Evolutionary conservation across 2,888 invertebrate species (phyloP).

Genomic region (Lasioglossum malachurum): DNA sequence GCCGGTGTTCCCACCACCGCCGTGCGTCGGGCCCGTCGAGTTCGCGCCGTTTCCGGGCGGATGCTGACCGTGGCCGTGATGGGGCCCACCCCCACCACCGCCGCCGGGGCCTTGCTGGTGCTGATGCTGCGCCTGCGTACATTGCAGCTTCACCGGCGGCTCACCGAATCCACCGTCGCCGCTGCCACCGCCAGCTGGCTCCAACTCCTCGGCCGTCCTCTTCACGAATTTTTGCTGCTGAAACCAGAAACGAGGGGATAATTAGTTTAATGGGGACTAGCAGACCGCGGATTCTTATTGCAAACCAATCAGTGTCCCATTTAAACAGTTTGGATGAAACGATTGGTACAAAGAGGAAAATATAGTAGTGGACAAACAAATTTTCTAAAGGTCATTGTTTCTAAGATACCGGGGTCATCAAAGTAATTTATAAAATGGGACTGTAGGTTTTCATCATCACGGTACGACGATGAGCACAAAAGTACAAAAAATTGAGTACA

Average conservation of each 20-base stretch:
- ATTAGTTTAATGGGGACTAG: not conserved
- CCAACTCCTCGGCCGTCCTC: slow-evolving; percentile 90
- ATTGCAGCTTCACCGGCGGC: slow-evolving; percentile 91
- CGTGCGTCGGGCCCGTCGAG: slow-evolving; percentile 63
- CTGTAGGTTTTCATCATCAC: too few relatives aligned
- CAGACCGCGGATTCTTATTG: too few relatives aligned
- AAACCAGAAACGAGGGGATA: slow-evolving; percentile 67
- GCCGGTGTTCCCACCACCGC: slow-evolving; percentile 72
- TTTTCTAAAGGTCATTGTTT: too few relatives aligned
- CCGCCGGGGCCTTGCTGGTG: slow-evolving; percentile 81
- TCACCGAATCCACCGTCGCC: slow-evolving; percentile 87
- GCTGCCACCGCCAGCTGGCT: slow-evolving; percentile 84
- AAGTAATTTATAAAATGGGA: too few relatives aligned
- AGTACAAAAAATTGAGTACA: too few relatives aligned
- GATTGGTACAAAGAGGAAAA: too few relatives aligned
- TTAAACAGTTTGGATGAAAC: too few relatives aligned
- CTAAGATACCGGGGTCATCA: too few relatives aligned
- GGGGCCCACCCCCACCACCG: slow-evolving; percentile 74
- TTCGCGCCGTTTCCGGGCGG: slow-evolving; percentile 78
- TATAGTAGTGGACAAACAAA: too few relatives aligned
- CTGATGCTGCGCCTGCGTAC: slow-evolving; percentile 86
- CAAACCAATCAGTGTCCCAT: too few relatives aligned
- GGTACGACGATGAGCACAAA: too few relatives aligned
- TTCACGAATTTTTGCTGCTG: slow-evolving; percentile 95
- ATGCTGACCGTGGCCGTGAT: slow-evolving; percentile 79